Conservation (phyloP, 2,888 invertebrate genomes). For the Chydorus sphaericus region DNA sequence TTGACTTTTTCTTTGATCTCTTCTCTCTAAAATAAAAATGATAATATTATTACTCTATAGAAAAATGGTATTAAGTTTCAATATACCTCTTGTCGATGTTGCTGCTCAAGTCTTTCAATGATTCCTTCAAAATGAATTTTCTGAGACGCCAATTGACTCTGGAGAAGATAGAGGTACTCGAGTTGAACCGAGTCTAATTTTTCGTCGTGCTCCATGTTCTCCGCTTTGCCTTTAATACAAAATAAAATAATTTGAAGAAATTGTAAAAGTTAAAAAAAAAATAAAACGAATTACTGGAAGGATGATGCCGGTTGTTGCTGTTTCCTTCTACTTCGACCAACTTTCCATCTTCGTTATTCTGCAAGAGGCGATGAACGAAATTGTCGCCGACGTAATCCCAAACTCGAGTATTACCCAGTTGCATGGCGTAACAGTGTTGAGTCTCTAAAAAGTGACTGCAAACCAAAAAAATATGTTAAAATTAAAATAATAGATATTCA, state of each 20-base stretch:
- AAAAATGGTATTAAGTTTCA: constrained; percentile 9
- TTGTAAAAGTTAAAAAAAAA: not conserved
- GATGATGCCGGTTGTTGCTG: not conserved
- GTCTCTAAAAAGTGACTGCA: constrained; percentile 80
- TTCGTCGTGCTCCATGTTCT: constrained; percentile 36
- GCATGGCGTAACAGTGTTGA: constrained; percentile 93
- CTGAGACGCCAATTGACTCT: constrained; percentile 89
- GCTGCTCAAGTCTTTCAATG: constrained; percentile 35
- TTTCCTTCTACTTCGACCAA: constrained; percentile 47
- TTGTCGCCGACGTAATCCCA: constrained; percentile 99
- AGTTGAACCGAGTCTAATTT: constrained; percentile 89
- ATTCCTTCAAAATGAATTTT: constrained; percentile 79
- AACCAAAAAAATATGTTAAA: constrained; percentile 10
- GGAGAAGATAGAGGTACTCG: constrained; percentile 90
- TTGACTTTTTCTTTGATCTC: constrained; percentile 8
- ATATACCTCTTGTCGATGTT: constrained; percentile 18
- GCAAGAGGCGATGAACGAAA: constrained; percentile 87
- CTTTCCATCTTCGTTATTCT: constrained; percentile 93
- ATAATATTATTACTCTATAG: constrained; percentile 11
- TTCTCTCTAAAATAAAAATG: not conserved
- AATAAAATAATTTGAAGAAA: not conserved
- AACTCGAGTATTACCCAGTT: constrained; percentile 87
- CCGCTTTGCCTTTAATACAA: not conserved
- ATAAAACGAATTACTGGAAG: not conserved
- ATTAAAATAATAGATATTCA: not conserved